These are phyloP conservation scores for Serranus cabrilla DNA, from an alignment of 2,797 vertebrate species.

Conservation along the genomic window DNA sequence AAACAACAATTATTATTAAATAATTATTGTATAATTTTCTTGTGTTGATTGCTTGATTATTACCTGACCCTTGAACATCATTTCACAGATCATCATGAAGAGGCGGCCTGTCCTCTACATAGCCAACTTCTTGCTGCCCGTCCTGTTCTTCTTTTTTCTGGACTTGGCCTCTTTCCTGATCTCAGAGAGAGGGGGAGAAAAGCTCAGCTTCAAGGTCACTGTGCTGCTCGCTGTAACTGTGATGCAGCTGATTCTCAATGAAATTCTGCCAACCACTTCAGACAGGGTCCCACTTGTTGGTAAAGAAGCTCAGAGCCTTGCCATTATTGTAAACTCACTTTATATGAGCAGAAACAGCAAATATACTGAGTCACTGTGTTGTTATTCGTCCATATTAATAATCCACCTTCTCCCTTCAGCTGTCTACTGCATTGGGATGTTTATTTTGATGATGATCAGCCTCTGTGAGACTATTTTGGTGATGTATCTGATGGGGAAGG, in stretches of 20 bases:
- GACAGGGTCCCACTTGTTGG: constrained; percentile 80
- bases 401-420: constrained; percentile 53
- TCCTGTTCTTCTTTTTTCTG: constrained; percentile 77
- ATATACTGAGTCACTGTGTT: not conserved
- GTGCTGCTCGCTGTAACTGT: constrained; percentile 83
- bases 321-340: not conserved
- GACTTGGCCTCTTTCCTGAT: constrained; percentile 75
- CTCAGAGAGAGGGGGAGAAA: constrained; percentile 74
- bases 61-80: no score
- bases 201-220: constrained; percentile 84
- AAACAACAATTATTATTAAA: no score
- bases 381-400: not conserved
- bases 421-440: constrained; percentile 78
- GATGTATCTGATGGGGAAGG: constrained; percentile 70
- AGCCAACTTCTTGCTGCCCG: constrained; percentile 25
- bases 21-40: no score
- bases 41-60: no score
- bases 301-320: constrained; percentile 36
- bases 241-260: constrained; percentile 84
- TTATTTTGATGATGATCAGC: constrained; percentile 78
- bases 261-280: constrained; percentile 84
- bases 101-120: constrained; percentile 15
- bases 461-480: constrained; percentile 79
- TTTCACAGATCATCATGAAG: constrained; percentile 11
- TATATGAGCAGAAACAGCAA: not conserved